Conservation (phyloP, 2,113 vertebrate genomes). For the Pluvianellus socialis region DNA sequence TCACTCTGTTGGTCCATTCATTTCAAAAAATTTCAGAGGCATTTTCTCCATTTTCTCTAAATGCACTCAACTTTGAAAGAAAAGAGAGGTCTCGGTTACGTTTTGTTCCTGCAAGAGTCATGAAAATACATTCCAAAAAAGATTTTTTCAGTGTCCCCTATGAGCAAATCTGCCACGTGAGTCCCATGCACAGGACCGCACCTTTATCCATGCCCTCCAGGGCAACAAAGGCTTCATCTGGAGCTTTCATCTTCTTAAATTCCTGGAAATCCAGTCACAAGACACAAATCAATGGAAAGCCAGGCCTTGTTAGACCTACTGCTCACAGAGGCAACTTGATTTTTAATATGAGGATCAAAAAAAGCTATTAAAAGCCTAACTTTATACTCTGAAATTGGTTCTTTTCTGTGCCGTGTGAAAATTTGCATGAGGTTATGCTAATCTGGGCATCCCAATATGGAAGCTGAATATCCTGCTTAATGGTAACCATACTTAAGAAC, state of each 20-base stretch:
- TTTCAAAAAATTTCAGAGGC: not conserved
- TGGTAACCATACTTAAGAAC: not conserved
- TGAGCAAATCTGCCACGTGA: not conserved
- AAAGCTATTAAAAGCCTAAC: not conserved
- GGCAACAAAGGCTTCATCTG: not conserved
- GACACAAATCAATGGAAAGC: not conserved
- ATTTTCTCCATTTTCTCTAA: not conserved
- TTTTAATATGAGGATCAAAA: slow-evolving; percentile 41
- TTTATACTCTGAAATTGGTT: not conserved
- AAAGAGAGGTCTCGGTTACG: not conserved
- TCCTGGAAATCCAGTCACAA: not conserved
- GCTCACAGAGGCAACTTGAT: not conserved
- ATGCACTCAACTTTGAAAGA: not conserved
- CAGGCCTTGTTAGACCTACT: not conserved
- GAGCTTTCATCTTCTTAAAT: slow-evolving; percentile 5
- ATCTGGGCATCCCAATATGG: not conserved
- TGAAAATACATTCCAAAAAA: not conserved
- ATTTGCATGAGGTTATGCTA: slow-evolving; percentile 34
- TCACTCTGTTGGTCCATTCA: not conserved
- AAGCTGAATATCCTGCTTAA: not conserved
- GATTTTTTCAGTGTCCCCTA: not conserved
- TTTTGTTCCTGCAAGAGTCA: not conserved
- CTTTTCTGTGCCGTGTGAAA: not conserved
- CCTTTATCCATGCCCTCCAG: not conserved
- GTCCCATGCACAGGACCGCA: not conserved